Base-by-base conservation (phyloP, 2,797 vertebrate genomes). In the Peromyscus eremicus region DNA sequence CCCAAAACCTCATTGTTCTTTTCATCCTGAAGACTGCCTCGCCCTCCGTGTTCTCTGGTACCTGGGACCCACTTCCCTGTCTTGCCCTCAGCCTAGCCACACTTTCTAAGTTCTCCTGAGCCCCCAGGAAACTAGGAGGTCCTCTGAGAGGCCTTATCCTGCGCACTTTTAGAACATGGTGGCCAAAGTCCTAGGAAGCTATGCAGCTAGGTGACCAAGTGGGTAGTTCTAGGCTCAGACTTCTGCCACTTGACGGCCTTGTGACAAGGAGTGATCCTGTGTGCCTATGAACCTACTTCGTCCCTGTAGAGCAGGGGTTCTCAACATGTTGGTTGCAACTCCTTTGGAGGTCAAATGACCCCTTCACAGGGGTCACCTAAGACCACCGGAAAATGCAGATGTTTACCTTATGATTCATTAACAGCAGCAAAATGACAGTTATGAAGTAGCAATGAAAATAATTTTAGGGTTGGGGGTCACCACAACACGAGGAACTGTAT, bases 181-280 rank as follows among this genome's bases (percentile, higher is more conserved):
- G 40, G 14, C 29, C n/a, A 16, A 64, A n/a, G 29, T 25, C 49
- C 16, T 0, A n/a, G 84, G 68, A 87, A 43, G 71, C 34, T 27
- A 0, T 5, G 27, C 9, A 32, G n/a, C 25, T 1, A 0, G n/a
- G 73, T 23, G 37, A 37, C 14, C 86, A 21, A 3, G 16, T 5
- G 1, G 66, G 57, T 49, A 79, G 6, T 86, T 89, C 66, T 77
- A 92, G 91, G 77, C 73, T 43, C 55, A 82, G 64, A 83, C 55
- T 32, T 52, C 6, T 62, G 66, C 55, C 71, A 4, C 40, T 19
- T 46, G 3, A 81, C 29, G 70, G 70, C 89, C 68, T 21, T 27
- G 49, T 85, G 92, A 23, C 11, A 6, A 43, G 34, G 34, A 9
- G 3, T 14, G 6, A 80, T 9, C 7, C 25, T 43, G 0, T 32